Base-by-base conservation (phyloP, 1,140 invertebrate species). In the Atta texana region DNA sequence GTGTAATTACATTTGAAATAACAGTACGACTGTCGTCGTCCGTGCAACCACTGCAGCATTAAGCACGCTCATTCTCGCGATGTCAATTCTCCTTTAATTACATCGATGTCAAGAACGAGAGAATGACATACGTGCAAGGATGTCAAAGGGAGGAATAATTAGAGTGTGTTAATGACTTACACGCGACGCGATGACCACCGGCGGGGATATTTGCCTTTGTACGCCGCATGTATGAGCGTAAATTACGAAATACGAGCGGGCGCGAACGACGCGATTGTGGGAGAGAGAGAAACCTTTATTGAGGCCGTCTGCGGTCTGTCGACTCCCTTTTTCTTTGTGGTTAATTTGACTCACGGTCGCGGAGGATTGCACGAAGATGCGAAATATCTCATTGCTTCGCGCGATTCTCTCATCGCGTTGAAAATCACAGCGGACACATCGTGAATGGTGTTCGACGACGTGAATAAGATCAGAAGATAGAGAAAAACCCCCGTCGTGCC, bases 291-390 rank as follows among this genome's bases (percentile, higher is more conserved):
- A 14, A 68, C 18, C 66, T 85, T 88, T 53, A 72, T 88, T 44
- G 21, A 16, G 44, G 44, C 49, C 31, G 55, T 77, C 57, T 75
- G 71, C 72, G 55, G 55, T 84, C 57, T 82, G 28, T 39, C 28
- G 44, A 39, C 21, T 21, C 53, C 55, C 75, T 76, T 28, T 39
- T 85, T 77, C 28, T 24, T 44, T 14, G 69, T 16, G 59, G 78
- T 87, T 87, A 84, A 87, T 84, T 18, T 57, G 78, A 74, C 34
- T 87, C 86, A 59, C 78, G 78, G 64, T 55, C 31, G 77, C 69
- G 31, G 57, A 75, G 21, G 57, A 75, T 75, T 84, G 80, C 55
- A 44, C 80, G 68, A 51, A 24, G 64, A 68, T 68, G 53, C 18
- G 80, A 51, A 64, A 85, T 86, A 81, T 72, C 76, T 63, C 66